Conservation (phyloP, 2,113 vertebrate species). For the Oceanites oceanicus region DNA sequence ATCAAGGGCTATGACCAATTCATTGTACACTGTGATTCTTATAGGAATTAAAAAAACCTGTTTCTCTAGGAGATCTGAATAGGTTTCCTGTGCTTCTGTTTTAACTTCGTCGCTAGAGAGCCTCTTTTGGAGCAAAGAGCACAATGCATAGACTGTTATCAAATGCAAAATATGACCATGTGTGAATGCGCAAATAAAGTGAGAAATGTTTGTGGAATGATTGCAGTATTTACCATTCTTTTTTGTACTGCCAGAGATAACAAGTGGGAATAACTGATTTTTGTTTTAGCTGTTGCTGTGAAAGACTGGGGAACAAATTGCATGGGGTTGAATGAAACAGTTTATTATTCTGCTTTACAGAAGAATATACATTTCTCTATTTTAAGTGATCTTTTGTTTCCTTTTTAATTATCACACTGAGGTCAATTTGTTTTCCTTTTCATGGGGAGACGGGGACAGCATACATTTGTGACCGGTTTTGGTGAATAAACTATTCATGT, state of each 20-base stretch:
- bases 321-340: background rate
- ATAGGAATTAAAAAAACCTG: background rate
- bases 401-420: slow-evolving; percentile 14
- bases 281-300: background rate
- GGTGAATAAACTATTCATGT: slow-evolving; percentile 43
- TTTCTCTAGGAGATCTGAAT: background rate
- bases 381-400: slow-evolving; percentile 49
- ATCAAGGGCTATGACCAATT: background rate
- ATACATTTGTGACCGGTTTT: background rate
- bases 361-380: background rate
- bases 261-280: slow-evolving; percentile 35
- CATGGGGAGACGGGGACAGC: background rate
- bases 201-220: slow-evolving; percentile 35
- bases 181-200: slow-evolving; percentile 43
- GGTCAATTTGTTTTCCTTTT: slow-evolving; percentile 29
- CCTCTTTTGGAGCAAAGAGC: background rate
- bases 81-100: slow-evolving; percentile 23
- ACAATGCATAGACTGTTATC: slow-evolving; percentile 47
- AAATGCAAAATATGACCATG: slow-evolving; percentile 15
- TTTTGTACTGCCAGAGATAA: slow-evolving; percentile 52
- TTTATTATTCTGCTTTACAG: slow-evolving; percentile 15
- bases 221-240: slow-evolving; percentile 12
- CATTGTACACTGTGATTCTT: background rate
- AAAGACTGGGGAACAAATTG: slow-evolving; percentile 7
- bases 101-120: background rate